Evolutionary conservation across 2,797 vertebrate species (phyloP), one percentile per base, ranked within the genome.

Genomic region (Phoeniculus purpureus): DNA sequence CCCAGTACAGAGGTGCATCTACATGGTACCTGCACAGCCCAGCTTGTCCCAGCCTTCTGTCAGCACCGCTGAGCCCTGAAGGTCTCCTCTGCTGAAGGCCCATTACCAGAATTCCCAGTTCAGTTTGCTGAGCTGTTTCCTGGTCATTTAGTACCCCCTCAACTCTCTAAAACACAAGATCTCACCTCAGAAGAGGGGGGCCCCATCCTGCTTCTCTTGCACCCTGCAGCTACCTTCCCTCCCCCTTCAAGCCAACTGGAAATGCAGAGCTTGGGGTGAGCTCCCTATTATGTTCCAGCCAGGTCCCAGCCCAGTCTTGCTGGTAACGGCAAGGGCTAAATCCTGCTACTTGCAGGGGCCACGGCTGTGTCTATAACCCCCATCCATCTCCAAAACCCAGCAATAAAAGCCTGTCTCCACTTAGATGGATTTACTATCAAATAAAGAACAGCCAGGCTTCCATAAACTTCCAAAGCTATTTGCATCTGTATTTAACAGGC

Each of bases 21-120:
- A 9, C 0, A 4, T 34, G 37, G 61, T 18, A 55, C 0, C 0
- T 6, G 43, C n/a, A 8, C 0, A 0, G 3, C 15, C 26, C 76
- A 62, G 54, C 43, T 16, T 43, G 48, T 18, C 48, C 48, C 48
- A 48, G 48, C 48, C 48, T 48, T 20, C 48, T 22, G 9, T 21
- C 48, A 21, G 48, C 20, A 22, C 48, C 10, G 4, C 68, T 6
- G 18, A 64, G 52, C 40, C 60, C 47, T 40, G 45, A 19, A 10
- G 65, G 17, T 43, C 34, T 47, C 26, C 4, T 15, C 52, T 15
- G 2, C 12, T 0, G 0, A 58, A 77, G 80, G 26, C 9, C 60
- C 32, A 15, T 1, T 6, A 73, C 26, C 58, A 61, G 27, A 68
- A 40, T 15, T 21, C 26, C 32, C 15, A 0, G 1, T 19, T 31